phyloP scores from a whole-genome alignment of 2,113 vertebrate species.

The Eira barbara region DNA sequence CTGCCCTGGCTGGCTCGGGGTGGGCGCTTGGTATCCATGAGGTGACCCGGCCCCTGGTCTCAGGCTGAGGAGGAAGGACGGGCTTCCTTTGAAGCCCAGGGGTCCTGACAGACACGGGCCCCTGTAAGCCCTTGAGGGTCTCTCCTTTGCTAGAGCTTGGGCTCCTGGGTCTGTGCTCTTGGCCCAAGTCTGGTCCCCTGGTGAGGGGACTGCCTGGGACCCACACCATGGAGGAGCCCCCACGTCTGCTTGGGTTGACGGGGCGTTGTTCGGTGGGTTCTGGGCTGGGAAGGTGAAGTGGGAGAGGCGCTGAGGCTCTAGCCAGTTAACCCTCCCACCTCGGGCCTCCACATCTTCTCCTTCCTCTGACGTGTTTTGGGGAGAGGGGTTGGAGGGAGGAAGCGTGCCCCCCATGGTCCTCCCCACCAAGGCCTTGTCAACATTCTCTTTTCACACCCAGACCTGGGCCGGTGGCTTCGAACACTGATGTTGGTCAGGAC shows the following conservation, averaged over 20 bases:
- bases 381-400: not conserved
- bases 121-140: no score
- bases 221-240: rapidly evolving
- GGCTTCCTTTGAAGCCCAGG: rapidly evolving
- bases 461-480: not conserved
- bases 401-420: not conserved
- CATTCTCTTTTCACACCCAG: not conserved
- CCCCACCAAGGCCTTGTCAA: rapidly evolving
- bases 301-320: not conserved
- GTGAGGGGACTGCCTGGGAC: no score
- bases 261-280: not conserved
- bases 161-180: not conserved
- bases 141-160: not conserved
- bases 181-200: not conserved
- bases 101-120: not conserved
- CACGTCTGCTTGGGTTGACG: not conserved
- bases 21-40: rapidly evolving
- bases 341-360: not conserved
- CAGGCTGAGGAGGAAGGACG: not conserved
- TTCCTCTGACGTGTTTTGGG: not conserved
- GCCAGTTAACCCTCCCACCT: not conserved
- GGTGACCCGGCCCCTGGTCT: not conserved
- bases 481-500: not conserved
- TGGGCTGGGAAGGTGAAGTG: not conserved
- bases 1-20: not conserved